phyloP scores from a whole-genome alignment of 1,140 invertebrate genomes.

The Dreissena rostriformis region DNA sequence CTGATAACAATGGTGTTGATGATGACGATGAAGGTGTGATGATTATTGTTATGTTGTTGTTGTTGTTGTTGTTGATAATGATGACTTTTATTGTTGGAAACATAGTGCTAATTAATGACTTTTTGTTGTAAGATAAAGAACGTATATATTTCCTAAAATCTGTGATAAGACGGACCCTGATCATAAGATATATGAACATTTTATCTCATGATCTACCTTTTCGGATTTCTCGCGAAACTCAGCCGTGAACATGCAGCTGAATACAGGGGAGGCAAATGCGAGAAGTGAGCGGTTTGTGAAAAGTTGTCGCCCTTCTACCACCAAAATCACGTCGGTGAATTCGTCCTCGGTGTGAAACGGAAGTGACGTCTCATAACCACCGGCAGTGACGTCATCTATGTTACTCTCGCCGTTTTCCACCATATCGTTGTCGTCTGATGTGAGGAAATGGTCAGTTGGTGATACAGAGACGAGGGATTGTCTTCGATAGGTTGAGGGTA shows the following conservation, averaged over 20 bases:
- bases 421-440: background rate
- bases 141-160: background rate
- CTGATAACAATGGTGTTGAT: too few relatives aligned
- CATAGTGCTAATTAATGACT: too few relatives aligned
- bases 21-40: too few relatives aligned
- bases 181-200: background rate
- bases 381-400: background rate
- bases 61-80: too few relatives aligned
- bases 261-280: conserved; percentile 42
- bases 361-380: background rate
- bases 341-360: conserved; percentile 27
- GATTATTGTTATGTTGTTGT: too few relatives aligned
- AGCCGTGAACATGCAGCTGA: conserved; percentile 46
- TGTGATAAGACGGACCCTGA: background rate
- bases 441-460: too few relatives aligned
- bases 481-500: too few relatives aligned
- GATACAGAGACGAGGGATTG: too few relatives aligned
- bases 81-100: too few relatives aligned
- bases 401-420: conserved; percentile 4
- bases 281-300: conserved; percentile 23
- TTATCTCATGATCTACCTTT: background rate
- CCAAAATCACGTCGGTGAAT: conserved; percentile 31
- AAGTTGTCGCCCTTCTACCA: conserved; percentile 19
- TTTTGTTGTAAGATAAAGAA: too few relatives aligned
- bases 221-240: conserved; percentile 36